Conservation (phyloP, 2,113 vertebrate genomes). For the Danionella cerebrum region DNA sequence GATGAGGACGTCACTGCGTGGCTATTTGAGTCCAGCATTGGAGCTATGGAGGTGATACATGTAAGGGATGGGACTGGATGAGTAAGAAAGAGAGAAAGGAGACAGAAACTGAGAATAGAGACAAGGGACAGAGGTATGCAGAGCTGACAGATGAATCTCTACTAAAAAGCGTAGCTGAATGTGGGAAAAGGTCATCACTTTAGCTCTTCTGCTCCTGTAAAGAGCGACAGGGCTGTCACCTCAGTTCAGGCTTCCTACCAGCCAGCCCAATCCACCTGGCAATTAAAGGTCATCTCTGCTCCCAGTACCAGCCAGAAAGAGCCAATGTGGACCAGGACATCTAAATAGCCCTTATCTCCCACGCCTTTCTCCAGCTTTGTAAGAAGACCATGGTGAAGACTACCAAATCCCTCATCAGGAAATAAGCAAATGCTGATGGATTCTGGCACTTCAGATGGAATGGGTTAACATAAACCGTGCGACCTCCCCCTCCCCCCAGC, state of each 20-base stretch:
- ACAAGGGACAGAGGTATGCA: background rate
- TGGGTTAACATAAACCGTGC: background rate
- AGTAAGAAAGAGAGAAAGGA: background rate
- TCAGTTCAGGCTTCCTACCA: background rate
- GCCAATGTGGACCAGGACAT: slow-evolving; percentile 31
- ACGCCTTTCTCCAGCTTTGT: slow-evolving; percentile 20
- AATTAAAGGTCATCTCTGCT: slow-evolving; percentile 60
- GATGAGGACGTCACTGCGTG: background rate
- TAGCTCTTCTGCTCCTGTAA: slow-evolving; percentile 37
- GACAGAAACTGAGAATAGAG: slow-evolving; percentile 5
- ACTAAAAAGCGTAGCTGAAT: slow-evolving; percentile 30
- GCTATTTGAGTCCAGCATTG: background rate
- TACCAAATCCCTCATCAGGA: background rate
- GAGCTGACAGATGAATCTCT: slow-evolving; percentile 35
- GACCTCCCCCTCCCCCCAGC: background rate
- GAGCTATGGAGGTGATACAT: background rate
- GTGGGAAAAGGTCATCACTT: slow-evolving; percentile 47
- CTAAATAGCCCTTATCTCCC: slow-evolving; percentile 44
- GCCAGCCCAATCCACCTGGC: slow-evolving; percentile 27
- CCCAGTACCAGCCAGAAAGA: slow-evolving; percentile 45
- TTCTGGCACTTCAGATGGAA: background rate
- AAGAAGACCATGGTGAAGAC: background rate
- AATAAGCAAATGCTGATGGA: background rate
- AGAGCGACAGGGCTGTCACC: slow-evolving; percentile 28
- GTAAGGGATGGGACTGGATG: background rate